A percentile compares a stretch with the other conserved stretches of the same genome.
phyloP scores from a whole-genome alignment of 92 coral and sea anemone genomes.

The Parazoanthus atlanticus region DNA sequence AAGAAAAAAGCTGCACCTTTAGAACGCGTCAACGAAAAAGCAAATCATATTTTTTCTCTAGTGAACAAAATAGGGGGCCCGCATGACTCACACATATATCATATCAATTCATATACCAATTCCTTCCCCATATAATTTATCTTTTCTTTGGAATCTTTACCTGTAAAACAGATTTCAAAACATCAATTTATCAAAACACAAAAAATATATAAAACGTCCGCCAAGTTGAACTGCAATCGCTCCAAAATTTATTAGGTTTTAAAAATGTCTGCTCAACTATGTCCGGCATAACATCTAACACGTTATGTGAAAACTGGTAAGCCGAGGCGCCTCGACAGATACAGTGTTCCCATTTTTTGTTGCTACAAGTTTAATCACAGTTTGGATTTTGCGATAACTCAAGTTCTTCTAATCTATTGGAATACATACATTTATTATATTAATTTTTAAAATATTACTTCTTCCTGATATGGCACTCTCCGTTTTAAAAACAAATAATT shows the following conservation, averaged over 20 bases:
- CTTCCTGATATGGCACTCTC: slow-evolving; percentile 10
- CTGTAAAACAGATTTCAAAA: neutral
- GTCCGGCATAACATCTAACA: too few relatives aligned
- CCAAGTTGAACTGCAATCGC: neutral
- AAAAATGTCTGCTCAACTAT: neutral
- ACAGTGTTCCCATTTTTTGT: neutral
- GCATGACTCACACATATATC: too few relatives aligned
- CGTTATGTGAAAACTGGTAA: neutral
- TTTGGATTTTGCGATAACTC: neutral
- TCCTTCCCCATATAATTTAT: neutral
- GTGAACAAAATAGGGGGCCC: too few relatives aligned
- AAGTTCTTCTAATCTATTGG: neutral
- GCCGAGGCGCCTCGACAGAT: neutral
- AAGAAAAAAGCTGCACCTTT: too few relatives aligned
- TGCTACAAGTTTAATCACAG: neutral
- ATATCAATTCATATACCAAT: neutral
- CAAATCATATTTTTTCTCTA: too few relatives aligned
- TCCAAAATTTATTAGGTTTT: neutral
- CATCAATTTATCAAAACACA: too few relatives aligned
- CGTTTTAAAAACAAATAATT: neutral
- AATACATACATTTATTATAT: neutral
- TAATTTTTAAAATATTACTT: slow-evolving; percentile 4
- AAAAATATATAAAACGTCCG: neutral
- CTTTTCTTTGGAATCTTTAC: neutral
- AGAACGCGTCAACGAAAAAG: too few relatives aligned